A percentile compares a stretch with the other conserved stretches of the same genome.
Conservation (phyloP, 2,797 vertebrate genomes). For the Lutjanus campechanus region DNA sequence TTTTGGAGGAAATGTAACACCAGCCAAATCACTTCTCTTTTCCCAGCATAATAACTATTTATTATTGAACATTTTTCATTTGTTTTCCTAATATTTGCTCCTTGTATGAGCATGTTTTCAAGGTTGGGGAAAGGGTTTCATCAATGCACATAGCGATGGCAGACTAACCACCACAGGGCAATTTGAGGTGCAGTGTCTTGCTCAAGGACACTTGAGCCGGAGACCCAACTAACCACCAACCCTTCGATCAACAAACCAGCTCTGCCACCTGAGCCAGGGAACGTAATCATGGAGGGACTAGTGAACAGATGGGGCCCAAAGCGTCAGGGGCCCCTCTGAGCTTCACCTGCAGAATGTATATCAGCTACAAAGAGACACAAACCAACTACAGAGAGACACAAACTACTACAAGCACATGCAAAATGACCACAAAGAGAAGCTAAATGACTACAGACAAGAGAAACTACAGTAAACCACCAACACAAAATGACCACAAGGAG, state of each 20-base stretch:
- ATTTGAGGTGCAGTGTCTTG: background rate
- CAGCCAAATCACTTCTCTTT: background rate
- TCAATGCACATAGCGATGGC: background rate
- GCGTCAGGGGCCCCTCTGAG: too few species aligned
- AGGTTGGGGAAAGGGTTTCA: background rate
- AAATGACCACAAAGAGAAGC: too few species aligned
- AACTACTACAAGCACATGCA: too few species aligned
- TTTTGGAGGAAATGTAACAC: background rate
- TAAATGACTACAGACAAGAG: too few species aligned
- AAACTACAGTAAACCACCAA: too few species aligned
- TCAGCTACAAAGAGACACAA: too few species aligned
- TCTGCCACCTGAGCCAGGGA: background rate
- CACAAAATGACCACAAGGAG: too few species aligned
- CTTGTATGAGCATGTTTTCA: background rate
- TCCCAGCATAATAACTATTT: background rate
- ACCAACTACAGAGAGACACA: too few species aligned
- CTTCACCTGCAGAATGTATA: too few species aligned
- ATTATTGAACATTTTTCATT: background rate
- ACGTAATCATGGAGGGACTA: too few species aligned
- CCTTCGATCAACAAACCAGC: background rate
- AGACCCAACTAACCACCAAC: background rate
- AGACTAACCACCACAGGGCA: too few species aligned
- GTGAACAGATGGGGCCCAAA: too few species aligned
- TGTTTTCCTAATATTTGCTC: background rate
- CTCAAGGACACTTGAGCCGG: background rate